Evolutionary conservation across 2,888 invertebrate species (phyloP).

Genomic region (Melanostoma scalare): DNA sequence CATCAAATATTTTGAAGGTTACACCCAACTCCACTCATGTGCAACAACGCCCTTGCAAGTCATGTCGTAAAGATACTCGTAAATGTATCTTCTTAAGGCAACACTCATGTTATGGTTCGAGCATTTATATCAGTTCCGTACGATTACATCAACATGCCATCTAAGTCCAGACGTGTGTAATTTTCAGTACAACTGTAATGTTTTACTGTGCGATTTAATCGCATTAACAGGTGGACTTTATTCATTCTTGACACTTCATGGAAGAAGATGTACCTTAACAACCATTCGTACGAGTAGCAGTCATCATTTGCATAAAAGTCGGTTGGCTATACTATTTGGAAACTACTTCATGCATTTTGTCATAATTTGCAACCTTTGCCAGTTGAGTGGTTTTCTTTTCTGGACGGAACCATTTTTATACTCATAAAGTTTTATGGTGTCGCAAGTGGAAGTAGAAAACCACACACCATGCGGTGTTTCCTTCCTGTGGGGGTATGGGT

Average conservation of each 20-base stretch:
- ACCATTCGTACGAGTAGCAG: not conserved
- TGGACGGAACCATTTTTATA: constrained; percentile 50
- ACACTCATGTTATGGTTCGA: constrained; percentile 29
- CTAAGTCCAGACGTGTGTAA: constrained; percentile 16
- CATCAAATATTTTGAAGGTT: too few relatives aligned
- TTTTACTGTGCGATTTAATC: constrained; percentile 1
- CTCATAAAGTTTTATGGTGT: constrained; percentile 48
- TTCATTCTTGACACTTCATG: constrained; percentile 45
- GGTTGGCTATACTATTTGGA: not conserved
- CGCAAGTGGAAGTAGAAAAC: constrained; percentile 44
- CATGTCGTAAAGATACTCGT: too few relatives aligned
- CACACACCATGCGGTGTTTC: constrained; percentile 63
- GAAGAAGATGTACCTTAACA: constrained; percentile 40
- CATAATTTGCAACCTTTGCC: constrained; percentile 66
- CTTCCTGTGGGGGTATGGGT: constrained; percentile 30
- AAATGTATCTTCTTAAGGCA: too few relatives aligned
- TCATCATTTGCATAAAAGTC: constrained; percentile 34
- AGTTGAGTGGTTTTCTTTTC: constrained; percentile 59
- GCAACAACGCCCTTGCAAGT: too few relatives aligned
- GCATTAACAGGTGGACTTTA: constrained; percentile 1
- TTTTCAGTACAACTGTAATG: not conserved
- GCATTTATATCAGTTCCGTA: constrained; percentile 22
- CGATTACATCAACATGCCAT: constrained; percentile 16
- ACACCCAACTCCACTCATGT: too few relatives aligned
- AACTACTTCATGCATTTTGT: constrained; percentile 25